phyloP scores from a whole-genome alignment of 2,797 vertebrate species.

The Zonotrichia albicollis region DNA sequence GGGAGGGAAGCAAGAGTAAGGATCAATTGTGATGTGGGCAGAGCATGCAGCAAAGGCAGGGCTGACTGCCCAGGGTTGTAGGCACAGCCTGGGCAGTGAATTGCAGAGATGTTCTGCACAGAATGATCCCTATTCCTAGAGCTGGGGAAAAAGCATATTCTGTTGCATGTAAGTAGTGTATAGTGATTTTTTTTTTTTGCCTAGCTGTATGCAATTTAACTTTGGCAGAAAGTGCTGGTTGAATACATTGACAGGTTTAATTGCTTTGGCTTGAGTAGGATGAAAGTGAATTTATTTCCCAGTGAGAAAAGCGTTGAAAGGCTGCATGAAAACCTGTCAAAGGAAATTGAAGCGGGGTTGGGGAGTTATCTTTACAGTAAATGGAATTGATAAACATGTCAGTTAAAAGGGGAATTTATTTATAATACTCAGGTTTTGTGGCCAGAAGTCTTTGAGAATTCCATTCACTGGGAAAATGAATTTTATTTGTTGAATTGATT shows the following conservation, averaged over 20 bases:
- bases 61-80: not conserved
- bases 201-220: conserved; percentile 17
- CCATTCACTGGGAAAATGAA: not conserved
- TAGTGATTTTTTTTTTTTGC: not conserved
- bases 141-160: not conserved
- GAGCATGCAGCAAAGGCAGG: not conserved
- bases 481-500: not conserved
- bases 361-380: conserved; percentile 58
- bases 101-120: not conserved
- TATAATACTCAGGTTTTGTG: conserved; percentile 20
- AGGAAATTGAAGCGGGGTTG: conserved; percentile 40
- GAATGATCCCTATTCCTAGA: not conserved
- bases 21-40: not conserved
- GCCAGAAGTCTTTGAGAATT: conserved; percentile 22
- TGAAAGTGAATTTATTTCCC: conserved; percentile 65
- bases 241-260: conserved; percentile 64
- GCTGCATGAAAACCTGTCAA: conserved; percentile 62
- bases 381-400: conserved; percentile 59
- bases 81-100: not conserved
- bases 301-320: conserved; percentile 53
- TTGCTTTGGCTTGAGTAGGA: conserved; percentile 58
- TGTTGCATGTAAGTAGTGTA: not conserved
- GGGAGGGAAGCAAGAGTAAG: not conserved
- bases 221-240: conserved; percentile 48
- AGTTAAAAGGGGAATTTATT: conserved; percentile 43